phyloP scores from a whole-genome alignment of 2,113 vertebrate genomes.

The Tenebrosternarchus preto region DNA sequence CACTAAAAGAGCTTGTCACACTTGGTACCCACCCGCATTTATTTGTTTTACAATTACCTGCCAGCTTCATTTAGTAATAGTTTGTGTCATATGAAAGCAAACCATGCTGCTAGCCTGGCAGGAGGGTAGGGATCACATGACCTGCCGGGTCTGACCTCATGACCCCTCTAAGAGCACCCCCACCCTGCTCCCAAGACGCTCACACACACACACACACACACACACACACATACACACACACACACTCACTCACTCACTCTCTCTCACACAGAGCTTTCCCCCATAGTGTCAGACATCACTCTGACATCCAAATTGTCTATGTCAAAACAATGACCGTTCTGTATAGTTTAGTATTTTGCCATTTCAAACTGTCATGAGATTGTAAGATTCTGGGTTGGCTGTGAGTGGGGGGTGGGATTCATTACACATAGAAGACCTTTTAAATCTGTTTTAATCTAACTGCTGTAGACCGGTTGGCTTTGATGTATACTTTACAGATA shows the following conservation, averaged over 20 bases:
- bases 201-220: slow-evolving; percentile 25
- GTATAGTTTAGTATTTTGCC: slow-evolving; percentile 68
- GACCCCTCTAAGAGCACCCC: slow-evolving; percentile 74
- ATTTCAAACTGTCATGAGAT: slow-evolving; percentile 61
- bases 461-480: slow-evolving; percentile 60
- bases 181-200: slow-evolving; percentile 54
- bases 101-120: slow-evolving; percentile 78
- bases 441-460: slow-evolving; percentile 53
- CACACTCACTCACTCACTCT: slow-evolving; percentile 12
- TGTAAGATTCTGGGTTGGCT: slow-evolving; percentile 43
- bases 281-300: slow-evolving; percentile 59
- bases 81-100: slow-evolving; percentile 92
- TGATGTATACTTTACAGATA: slow-evolving; percentile 74
- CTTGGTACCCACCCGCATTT: slow-evolving; percentile 77
- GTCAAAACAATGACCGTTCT: slow-evolving; percentile 70
- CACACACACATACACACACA: slow-evolving; percentile 30
- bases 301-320: slow-evolving; percentile 67
- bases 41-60: slow-evolving; percentile 86
- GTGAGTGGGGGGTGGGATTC: slow-evolving; percentile 40
- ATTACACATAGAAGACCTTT: slow-evolving; percentile 42
- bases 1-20: slow-evolving; percentile 66
- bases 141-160: slow-evolving; percentile 74
- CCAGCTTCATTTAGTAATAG: slow-evolving; percentile 80
- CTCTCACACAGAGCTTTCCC: slow-evolving; percentile 21
- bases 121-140: slow-evolving; percentile 69